Evolutionary conservation across 35 echinoderm and acorn worm species (phyloP).

Genomic region (Anneissia japonica): DNA sequence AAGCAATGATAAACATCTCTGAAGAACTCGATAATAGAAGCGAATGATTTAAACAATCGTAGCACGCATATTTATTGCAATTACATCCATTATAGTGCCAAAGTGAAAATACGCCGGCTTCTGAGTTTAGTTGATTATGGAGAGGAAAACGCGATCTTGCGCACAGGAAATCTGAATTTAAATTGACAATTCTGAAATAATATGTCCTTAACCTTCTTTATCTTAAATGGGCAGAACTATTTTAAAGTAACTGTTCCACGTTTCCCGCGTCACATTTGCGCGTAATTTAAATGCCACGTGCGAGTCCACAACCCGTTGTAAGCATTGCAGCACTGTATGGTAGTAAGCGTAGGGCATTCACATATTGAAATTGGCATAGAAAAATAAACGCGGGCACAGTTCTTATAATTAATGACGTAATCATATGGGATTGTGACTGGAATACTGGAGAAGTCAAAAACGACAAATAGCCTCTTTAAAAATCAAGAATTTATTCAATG

Average conservation of each 20-base stretch:
- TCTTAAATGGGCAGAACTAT: not conserved
- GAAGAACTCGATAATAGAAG: not conserved
- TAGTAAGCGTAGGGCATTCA: too few relatives aligned
- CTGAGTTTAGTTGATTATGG: not conserved
- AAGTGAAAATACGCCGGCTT: not conserved
- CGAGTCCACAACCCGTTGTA: too few relatives aligned
- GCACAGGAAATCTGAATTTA: not conserved
- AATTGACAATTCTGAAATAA: conserved; percentile 2
- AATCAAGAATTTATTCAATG: conserved; percentile 2
- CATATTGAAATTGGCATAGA: too few relatives aligned
- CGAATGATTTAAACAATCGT: not conserved
- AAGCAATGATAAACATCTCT: not conserved
- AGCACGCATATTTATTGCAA: not conserved
- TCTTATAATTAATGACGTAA: too few relatives aligned
- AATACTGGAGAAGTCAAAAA: not conserved
- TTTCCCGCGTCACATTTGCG: too few relatives aligned
- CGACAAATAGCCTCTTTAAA: not conserved
- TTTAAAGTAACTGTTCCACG: not conserved
- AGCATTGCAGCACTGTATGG: too few relatives aligned
- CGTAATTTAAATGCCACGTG: too few relatives aligned
- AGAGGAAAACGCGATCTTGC: not conserved
- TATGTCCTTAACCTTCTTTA: not conserved
- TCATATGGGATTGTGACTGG: too few relatives aligned
- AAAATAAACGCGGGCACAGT: too few relatives aligned
- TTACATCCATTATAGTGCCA: not conserved